Percentiles rank a stretch among this genome's conserved stretches.
phyloP scores from a whole-genome alignment of 2,888 invertebrate genomes.

The Polia nebulosa region DNA sequence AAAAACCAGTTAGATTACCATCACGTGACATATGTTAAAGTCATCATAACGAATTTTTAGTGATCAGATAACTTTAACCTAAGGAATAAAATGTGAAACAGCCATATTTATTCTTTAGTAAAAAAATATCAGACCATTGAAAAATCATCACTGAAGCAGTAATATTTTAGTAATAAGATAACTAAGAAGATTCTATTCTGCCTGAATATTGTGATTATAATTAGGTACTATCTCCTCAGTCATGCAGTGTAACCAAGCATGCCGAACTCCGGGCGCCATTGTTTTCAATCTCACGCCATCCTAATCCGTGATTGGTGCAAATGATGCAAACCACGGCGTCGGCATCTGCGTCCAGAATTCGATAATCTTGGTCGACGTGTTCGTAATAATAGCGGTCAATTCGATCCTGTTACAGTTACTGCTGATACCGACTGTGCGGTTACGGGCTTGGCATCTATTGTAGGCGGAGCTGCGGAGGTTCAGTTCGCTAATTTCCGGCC shows the following conservation, averaged over 20 bases:
- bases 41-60: neutral
- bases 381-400: constrained; percentile 52
- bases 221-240: neutral
- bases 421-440: constrained; percentile 45
- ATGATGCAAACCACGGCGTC: constrained; percentile 47
- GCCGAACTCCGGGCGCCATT: constrained; percentile 17
- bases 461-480: constrained; percentile 27
- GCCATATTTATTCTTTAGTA: too few species aligned
- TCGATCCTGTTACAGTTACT: constrained; percentile 40
- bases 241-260: constrained; percentile 14
- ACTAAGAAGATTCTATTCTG: neutral
- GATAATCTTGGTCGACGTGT: constrained; percentile 56
- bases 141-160: too few species aligned
- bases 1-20: too few species aligned
- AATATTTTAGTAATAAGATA: neutral
- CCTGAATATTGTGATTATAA: neutral
- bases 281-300: constrained; percentile 36
- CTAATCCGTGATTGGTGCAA: constrained; percentile 48
- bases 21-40: neutral
- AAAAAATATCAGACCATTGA: too few species aligned
- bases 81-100: too few species aligned
- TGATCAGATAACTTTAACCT: too few species aligned
- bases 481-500: constrained; percentile 35
- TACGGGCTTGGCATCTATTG: constrained; percentile 25
- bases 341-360: constrained; percentile 47